Conservation (phyloP, 2,888 invertebrate genomes). For the Parasteatoda lunata region DNA sequence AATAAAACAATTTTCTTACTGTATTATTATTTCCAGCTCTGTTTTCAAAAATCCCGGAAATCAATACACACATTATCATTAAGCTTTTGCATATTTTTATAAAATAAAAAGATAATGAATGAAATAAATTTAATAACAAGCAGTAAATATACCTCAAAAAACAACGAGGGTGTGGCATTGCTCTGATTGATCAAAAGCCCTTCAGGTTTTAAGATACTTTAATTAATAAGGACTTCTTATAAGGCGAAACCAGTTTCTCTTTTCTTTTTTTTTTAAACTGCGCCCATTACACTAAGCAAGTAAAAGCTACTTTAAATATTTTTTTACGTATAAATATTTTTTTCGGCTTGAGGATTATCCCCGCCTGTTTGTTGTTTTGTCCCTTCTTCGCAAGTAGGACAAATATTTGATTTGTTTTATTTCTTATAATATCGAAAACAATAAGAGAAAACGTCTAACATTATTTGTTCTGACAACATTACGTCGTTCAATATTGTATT, state of each 20-base stretch:
- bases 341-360: conserved; percentile 3
- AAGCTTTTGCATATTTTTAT: no score
- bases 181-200: conserved; percentile 50
- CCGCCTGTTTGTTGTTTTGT: conserved; percentile 13
- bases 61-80: no score
- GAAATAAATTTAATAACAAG: no score
- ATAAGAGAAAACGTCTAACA: conserved; percentile 3
- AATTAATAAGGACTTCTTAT: conserved; percentile 60
- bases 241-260: conserved; percentile 55
- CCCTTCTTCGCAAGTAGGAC: conserved; percentile 35
- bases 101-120: no score
- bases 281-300: conserved; percentile 5
- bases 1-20: no score
- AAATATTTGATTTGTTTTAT: neutral
- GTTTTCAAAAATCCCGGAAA: no score
- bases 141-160: no score
- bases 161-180: conserved; percentile 41
- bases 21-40: no score
- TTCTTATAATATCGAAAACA: neutral
- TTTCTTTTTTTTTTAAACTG: conserved; percentile 20
- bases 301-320: no score
- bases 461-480: conserved; percentile 5
- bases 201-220: conserved; percentile 39
- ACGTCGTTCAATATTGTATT: neutral
- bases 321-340: no score